Conservation (phyloP, 2,888 invertebrate species). For the Eumacrocentrus americanus region DNA sequence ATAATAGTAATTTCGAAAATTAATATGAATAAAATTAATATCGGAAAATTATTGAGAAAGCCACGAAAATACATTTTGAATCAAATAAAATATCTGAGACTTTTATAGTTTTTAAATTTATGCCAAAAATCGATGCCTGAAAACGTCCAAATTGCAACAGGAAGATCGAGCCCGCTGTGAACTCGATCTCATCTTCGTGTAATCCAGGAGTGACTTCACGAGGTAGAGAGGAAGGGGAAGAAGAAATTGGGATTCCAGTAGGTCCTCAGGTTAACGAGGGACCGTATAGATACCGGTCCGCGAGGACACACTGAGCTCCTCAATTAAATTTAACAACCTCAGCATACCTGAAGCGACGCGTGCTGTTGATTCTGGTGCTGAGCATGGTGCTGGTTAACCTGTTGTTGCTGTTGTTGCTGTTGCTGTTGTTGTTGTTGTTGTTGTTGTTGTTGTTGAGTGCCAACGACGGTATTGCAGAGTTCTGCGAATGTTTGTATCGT, state of each 20-base stretch:
- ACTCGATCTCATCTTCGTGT: conserved; percentile 3
- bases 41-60: no score
- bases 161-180: no score
- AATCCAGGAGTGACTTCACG: background rate
- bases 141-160: no score
- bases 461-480: conserved; percentile 67
- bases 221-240: background rate
- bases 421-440: conserved; percentile 64
- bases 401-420: conserved; percentile 48
- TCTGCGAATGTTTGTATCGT: conserved; percentile 63
- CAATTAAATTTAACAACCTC: conserved; percentile 29
- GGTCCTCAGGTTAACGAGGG: conserved; percentile 12
- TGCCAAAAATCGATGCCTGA: no score
- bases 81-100: no score
- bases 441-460: conserved; percentile 55
- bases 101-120: no score
- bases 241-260: conserved; percentile 12
- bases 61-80: no score
- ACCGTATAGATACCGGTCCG: conserved; percentile 8
- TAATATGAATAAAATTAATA: no score
- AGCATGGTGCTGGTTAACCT: conserved; percentile 36
- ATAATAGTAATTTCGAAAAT: no score
- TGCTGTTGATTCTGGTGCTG: conserved; percentile 40
- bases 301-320: conserved; percentile 7
- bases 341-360: conserved; percentile 52